Evolutionary conservation across 2,113 vertebrate species (phyloP).

Genomic region (Oostethus manadensis): DNA sequence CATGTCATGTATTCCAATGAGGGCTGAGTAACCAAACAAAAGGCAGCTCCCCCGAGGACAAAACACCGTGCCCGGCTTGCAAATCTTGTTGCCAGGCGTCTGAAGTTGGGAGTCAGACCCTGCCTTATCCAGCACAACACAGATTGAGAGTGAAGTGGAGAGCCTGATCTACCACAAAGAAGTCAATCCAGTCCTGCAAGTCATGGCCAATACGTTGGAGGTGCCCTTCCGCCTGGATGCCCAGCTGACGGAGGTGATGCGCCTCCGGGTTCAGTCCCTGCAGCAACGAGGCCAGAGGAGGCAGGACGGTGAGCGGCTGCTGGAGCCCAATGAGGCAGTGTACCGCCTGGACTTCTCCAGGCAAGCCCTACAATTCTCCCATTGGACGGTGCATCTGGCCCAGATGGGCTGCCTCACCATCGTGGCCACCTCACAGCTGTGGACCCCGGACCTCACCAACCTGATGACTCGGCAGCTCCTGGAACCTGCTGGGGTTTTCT

Average conservation of each 20-base stretch:
- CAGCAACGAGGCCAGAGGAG: constrained; percentile 75
- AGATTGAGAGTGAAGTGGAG: constrained; percentile 5
- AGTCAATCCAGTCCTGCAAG: constrained; percentile 11
- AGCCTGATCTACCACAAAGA: constrained; percentile 7
- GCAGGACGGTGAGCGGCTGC: constrained; percentile 85
- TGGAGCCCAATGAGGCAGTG: constrained; percentile 74
- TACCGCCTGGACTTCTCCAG: constrained; percentile 83
- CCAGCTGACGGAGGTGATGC: constrained; percentile 82
- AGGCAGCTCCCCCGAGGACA: constrained; percentile 28
- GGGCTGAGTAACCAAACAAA: constrained; percentile 21
- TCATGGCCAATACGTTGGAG: constrained; percentile 58
- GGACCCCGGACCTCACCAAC: constrained; percentile 91
- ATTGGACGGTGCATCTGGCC: constrained; percentile 74
- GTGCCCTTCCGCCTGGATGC: constrained; percentile 72
- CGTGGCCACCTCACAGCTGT: constrained; percentile 88
- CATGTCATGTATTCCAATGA: neutral
- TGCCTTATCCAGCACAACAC: neutral
- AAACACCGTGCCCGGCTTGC: constrained; percentile 7
- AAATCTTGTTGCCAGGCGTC: constrained; percentile 47
- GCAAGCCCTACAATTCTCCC: constrained; percentile 74
- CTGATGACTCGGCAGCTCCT: constrained; percentile 91
- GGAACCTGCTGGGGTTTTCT: constrained; percentile 84
- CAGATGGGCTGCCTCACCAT: constrained; percentile 74
- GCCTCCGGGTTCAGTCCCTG: constrained; percentile 80
- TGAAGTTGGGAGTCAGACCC: neutral